Base-by-base conservation (phyloP, 2,797 vertebrate species). In the Phrynocephalus forsythii region DNA sequence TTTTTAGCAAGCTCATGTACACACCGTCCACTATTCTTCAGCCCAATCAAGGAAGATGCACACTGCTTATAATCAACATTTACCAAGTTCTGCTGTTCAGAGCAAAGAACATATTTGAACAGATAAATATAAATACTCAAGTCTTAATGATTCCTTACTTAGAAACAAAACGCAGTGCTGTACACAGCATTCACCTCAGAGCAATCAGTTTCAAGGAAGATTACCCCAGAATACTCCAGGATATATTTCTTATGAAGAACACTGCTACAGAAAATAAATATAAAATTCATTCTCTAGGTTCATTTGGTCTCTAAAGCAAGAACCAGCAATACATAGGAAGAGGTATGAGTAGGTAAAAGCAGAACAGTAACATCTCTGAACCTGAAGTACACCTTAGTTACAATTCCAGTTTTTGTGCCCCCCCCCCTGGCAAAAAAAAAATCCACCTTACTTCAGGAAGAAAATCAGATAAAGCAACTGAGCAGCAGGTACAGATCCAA, bases 11-110 rank as follows among this genome's bases (percentile, higher is more conserved):
- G 78, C 75, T 48, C 60, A 82, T 63, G 88, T 78, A 2, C 22
- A 68, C 28, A 60, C 28, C 30, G 52, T 9, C 3, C 7, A 1
- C 82, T 84, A 79, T 1, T 83, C 56, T 66, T 87, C 11, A 72
- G 30, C 33, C 4, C 75, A 87, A 63, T 87, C 28, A n/a, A 84
- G 28, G 50, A 60, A 10, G 24, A 30, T 3, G 87, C 73, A 44
- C 82, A 86, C 67, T 30, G 56, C 83, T 67, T 3, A 33, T 16
- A 8, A 16, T 44, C 66, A 88, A 73, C 73, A 52, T 28, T 50
- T 84, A 52, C 63, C 3, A 63, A 80, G 56, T 33, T 44, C 75
- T 83, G 48, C 56, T 90, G 56, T 50, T 91, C 5, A 68, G 83
- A 52, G 60, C 33, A 68, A 85, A 89, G 3, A 2, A 26, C 66